These are phyloP conservation scores for Erpornis zantholeuca DNA, from an alignment of 2,113 vertebrate species.

Conservation along the genomic window DNA sequence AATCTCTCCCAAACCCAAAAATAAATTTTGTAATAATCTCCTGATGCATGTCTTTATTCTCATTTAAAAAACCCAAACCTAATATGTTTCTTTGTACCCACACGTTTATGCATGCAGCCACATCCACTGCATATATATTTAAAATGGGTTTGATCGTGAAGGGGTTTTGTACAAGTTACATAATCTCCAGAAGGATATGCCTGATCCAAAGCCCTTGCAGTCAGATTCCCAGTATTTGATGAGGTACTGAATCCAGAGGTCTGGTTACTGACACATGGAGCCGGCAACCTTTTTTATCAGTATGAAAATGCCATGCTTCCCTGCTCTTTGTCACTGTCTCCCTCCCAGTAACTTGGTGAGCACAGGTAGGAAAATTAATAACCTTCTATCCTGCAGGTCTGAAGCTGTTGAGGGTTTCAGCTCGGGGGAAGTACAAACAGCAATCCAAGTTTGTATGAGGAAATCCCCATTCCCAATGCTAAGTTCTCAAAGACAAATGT, in stretches of 20 bases:
- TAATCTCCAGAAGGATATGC: background rate
- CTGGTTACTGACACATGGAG: background rate
- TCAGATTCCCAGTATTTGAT: background rate
- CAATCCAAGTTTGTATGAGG: background rate
- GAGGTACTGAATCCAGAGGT: background rate
- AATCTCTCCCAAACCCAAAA: background rate
- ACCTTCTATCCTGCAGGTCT: background rate
- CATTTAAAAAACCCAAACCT: background rate
- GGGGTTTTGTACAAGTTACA: background rate
- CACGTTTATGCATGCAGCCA: background rate
- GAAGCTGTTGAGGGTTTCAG: background rate
- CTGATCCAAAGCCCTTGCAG: background rate
- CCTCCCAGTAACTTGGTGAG: background rate
- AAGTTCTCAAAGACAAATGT: background rate
- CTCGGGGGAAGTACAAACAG: background rate
- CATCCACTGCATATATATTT: background rate
- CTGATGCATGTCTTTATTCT: background rate
- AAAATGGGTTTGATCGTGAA: background rate
- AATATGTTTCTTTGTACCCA: background rate
- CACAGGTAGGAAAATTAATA: background rate
- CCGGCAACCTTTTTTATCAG: background rate
- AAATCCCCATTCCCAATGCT: background rate
- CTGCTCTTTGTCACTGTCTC: background rate
- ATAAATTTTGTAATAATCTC: background rate
- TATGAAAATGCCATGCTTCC: background rate